Percentiles rank a stretch among this genome's conserved stretches.
Evolutionary conservation across 2,113 vertebrate genomes (phyloP).

Genomic region (Uria lomvia): DNA sequence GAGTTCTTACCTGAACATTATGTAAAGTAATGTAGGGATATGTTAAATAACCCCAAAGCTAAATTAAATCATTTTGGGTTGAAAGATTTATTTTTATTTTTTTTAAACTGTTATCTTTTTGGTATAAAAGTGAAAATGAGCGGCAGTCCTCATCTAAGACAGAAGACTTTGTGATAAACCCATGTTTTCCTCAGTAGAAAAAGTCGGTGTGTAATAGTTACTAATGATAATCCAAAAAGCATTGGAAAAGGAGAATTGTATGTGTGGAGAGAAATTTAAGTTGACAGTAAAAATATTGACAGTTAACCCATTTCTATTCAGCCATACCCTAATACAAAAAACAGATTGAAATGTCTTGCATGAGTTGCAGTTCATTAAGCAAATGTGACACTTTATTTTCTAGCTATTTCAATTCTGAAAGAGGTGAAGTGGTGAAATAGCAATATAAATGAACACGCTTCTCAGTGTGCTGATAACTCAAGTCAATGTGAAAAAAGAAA

Average conservation of each 20-base stretch:
- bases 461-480: neutral
- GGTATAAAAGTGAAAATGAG: neutral
- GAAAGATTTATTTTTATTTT: neutral
- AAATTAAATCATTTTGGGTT: neutral
- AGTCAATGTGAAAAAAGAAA: neutral
- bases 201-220: slow-evolving; percentile 24
- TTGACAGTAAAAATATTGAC: slow-evolving; percentile 71
- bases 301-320: slow-evolving; percentile 67
- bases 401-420: slow-evolving; percentile 47
- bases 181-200: neutral
- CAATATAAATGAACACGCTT: slow-evolving; percentile 57
- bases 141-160: neutral
- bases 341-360: slow-evolving; percentile 69
- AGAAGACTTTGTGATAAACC: neutral
- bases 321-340: slow-evolving; percentile 49
- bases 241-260: neutral
- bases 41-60: neutral
- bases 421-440: slow-evolving; percentile 54
- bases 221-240: slow-evolving; percentile 43
- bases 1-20: neutral
- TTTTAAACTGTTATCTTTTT: neutral
- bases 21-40: neutral
- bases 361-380: slow-evolving; percentile 73
- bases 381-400: slow-evolving; percentile 75
- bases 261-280: slow-evolving; percentile 47